Percentiles rank a stretch among this genome's conserved stretches.
These are phyloP conservation scores for Achlya flavicornis DNA, from an alignment of 2,888 invertebrate genomes.

Conservation along the genomic window DNA sequence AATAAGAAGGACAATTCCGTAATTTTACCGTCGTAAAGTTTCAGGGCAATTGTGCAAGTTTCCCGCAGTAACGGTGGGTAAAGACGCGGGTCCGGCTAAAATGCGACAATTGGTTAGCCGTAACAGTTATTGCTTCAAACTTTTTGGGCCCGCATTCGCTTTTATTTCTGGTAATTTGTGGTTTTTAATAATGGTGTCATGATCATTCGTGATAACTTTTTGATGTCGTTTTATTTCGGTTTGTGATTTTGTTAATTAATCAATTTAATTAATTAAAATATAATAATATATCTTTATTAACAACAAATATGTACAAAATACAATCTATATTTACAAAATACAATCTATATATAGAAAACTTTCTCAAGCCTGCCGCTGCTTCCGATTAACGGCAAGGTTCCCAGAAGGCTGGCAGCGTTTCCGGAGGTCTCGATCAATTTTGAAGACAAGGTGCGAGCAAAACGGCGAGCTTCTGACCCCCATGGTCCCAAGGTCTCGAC, in stretches of 20 bases:
- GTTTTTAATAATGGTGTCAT: not conserved
- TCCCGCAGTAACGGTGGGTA: not conserved
- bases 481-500: no score
- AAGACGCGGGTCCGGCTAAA: not conserved
- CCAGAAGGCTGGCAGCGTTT: no score
- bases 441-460: no score
- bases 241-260: not conserved
- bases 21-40: slow-evolving; percentile 8
- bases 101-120: not conserved
- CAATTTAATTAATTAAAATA: not conserved
- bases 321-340: no score
- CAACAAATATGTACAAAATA: no score
- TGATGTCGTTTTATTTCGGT: not conserved
- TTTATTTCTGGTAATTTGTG: slow-evolving; percentile 1
- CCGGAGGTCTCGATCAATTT: no score
- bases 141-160: not conserved
- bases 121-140: not conserved
- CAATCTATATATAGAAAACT: no score
- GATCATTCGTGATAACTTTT: not conserved
- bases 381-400: no score
- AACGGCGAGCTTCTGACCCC: no score
- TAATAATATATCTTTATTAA: no score
- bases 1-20: slow-evolving; percentile 12
- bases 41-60: not conserved
- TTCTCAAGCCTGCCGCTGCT: no score